A percentile compares a stretch with the other conserved stretches of the same genome.
Evolutionary conservation across 1,140 invertebrate genomes (phyloP).

Genomic region (Drosophila carrolli): DNA sequence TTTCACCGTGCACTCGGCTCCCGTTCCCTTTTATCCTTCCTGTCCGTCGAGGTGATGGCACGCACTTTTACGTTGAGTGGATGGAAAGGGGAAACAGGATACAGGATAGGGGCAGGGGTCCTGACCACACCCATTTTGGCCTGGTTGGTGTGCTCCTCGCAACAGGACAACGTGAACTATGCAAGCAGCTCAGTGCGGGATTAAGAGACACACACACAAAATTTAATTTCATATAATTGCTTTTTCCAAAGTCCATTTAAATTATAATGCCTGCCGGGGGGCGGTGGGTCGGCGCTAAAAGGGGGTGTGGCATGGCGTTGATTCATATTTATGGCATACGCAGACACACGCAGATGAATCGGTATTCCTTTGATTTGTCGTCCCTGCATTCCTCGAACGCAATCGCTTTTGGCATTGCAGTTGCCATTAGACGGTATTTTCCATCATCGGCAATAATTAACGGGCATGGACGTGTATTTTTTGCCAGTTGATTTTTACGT

Average conservation of each 20-base stretch:
- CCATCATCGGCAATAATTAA: conserved; percentile 38
- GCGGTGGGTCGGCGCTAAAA: neutral
- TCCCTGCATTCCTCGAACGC: conserved; percentile 37
- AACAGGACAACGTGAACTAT: conserved; percentile 74
- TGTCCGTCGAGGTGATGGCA: conserved; percentile 55
- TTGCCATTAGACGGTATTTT: conserved; percentile 65
- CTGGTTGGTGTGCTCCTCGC: conserved; percentile 36
- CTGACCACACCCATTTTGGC: conserved; percentile 25
- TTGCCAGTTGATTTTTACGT: conserved; percentile 18
- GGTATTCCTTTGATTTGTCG: conserved; percentile 75
- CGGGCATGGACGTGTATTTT: conserved; percentile 24
- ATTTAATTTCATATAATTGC: conserved; percentile 82
- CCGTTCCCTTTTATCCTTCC: conserved; percentile 51
- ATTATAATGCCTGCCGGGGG: conserved; percentile 69
- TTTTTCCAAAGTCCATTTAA: conserved; percentile 81
- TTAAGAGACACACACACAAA: conserved; percentile 62
- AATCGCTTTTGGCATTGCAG: conserved; percentile 27
- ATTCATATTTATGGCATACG: conserved; percentile 79
- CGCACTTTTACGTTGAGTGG: conserved; percentile 43
- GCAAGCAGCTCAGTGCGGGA: conserved; percentile 73
- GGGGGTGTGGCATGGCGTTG: conserved; percentile 21
- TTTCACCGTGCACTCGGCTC: conserved; percentile 3
- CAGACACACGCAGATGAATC: conserved; percentile 70
- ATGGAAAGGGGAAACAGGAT: neutral
- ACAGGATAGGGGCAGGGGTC: neutral